Evolutionary conservation across 2,888 invertebrate genomes (phyloP), one percentile per base, ranked within the genome.

Genomic region (Vanessa cardui): DNA sequence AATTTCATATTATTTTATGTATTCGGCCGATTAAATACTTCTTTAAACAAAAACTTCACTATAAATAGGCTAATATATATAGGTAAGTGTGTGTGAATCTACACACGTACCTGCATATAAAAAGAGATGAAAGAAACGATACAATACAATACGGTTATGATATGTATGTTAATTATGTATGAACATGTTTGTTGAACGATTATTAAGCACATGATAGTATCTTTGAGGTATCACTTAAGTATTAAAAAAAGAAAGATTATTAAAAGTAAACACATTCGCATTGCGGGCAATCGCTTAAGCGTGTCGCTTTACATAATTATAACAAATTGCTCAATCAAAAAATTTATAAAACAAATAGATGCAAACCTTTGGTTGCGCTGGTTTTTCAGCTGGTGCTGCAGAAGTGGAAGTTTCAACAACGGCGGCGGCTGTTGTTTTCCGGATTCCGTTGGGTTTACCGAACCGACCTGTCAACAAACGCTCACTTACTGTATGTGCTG

Each of bases 381-480:
- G 79, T 76, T 90, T 89, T 52, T 91, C 90, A 33, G 73, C 78
- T 26, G 82, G 73, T 6, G 80, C 71, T 6, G 81, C 66, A 20
- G 83, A 78, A 31, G 84, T 76, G 46, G 82, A 71, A 2, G 77
- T 66, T n/a, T 78, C 80, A 52, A 84, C 86, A 72, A 89, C 85
- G 15, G 88, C 81, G 56, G 93, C 81, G 56, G 93, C 89, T 7
- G 88, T 85, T 4, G 90, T 83, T 9, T 85, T 87, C 74, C 85
- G 85, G 12, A 78, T 83, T 26, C 83, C 86, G 59, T 83, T 80
- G 4, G 93, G 90, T 78, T 94, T 90, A 70, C 85, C 83, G 75
- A 90, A 92, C 16, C 93, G 93, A 79, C 94, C 94, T 92, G 87
- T 39, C 66, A 72, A 79, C 76, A 82, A 79, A 76, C 62, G 71